These are phyloP conservation scores for Enoplosus armatus DNA, from an alignment of 2,797 vertebrate species.

Conservation along the genomic window DNA sequence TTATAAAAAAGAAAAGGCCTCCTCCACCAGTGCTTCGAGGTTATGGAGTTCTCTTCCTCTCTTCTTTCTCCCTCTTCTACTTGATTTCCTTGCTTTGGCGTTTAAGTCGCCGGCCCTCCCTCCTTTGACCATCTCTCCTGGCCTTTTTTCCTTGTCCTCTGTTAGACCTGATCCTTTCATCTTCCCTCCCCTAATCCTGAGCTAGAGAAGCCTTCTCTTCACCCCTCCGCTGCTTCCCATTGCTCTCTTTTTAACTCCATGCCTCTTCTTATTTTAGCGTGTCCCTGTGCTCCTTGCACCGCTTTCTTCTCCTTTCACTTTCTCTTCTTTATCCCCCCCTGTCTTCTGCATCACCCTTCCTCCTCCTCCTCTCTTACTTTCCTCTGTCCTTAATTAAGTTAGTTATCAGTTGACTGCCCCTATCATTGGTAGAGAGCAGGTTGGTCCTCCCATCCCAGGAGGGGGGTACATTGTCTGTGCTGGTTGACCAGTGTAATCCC, in stretches of 20 bases:
- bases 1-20: conserved; percentile 46
- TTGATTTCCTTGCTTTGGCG: conserved; percentile 61
- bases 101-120: conserved; percentile 62
- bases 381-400: conserved; percentile 84
- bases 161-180: conserved; percentile 78
- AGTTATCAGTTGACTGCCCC: conserved; percentile 86
- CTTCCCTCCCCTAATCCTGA: conserved; percentile 77
- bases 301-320: conserved; percentile 50
- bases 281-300: conserved; percentile 48
- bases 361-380: conserved; percentile 49
- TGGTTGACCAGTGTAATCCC: conserved; percentile 88
- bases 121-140: conserved; percentile 61
- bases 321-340: conserved; percentile 30
- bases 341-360: conserved; percentile 36
- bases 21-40: conserved; percentile 44
- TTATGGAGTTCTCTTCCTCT: conserved; percentile 58
- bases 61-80: conserved; percentile 45
- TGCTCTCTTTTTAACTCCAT: conserved; percentile 71
- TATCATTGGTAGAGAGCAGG: conserved; percentile 81
- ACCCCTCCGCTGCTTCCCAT: conserved; percentile 57
- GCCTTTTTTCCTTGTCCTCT: conserved; percentile 63
- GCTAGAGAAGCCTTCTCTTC: conserved; percentile 67
- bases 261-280: conserved; percentile 69
- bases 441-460: conserved; percentile 85
- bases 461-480: conserved; percentile 87